Evolutionary conservation across 2,113 vertebrate genomes (phyloP), one percentile per base, ranked within the genome.

Genomic region (Hoplias malabaricus): DNA sequence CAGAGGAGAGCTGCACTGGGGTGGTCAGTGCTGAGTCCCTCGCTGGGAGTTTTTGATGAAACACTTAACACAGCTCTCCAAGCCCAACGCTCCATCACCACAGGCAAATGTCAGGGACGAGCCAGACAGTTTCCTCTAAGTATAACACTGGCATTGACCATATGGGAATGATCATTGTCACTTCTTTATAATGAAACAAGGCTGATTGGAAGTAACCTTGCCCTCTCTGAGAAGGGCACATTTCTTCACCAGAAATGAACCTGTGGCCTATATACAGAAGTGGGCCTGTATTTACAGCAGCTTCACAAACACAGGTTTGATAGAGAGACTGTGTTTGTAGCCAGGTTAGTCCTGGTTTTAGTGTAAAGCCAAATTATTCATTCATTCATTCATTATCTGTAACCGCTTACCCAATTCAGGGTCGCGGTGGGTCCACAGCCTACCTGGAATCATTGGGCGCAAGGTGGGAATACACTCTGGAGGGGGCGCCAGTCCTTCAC

Each of bases 181-280:
- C 63, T 69, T 43, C 54, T 73, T 81, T 61, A 70, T 73, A 79
- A 48, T 68, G 29, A 27, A 42, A 63, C 42, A 72, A 63, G 16
- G 63, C 40, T 80, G 74, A 77, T 69, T 31, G 56, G 69, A 73
- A 43, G 34, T 69, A 73, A 80, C 68, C 73, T 80, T 80, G 50
- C 40, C 42, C 31, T 56, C 61, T 5, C 8, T 16, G 7, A 16
- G 48, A 59, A 80, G 69, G 69, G 61, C 12, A 3, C 31, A 54
- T 68, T 29, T n/a, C 19, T 74, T 77, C 54, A 65, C 3, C 33
- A 68, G 46, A 53, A 77, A 34, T 68, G 36, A 77, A 38, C 54
- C 25, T 59, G 61, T n/a, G 34, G 21, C 27, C 57, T 80, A 78
- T 80, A 73, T 74, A 57, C 80, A 69, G 74, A 65, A 67, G 42